Evolutionary conservation across 2,797 vertebrate genomes (phyloP).

Genomic region (Alca torda): DNA sequence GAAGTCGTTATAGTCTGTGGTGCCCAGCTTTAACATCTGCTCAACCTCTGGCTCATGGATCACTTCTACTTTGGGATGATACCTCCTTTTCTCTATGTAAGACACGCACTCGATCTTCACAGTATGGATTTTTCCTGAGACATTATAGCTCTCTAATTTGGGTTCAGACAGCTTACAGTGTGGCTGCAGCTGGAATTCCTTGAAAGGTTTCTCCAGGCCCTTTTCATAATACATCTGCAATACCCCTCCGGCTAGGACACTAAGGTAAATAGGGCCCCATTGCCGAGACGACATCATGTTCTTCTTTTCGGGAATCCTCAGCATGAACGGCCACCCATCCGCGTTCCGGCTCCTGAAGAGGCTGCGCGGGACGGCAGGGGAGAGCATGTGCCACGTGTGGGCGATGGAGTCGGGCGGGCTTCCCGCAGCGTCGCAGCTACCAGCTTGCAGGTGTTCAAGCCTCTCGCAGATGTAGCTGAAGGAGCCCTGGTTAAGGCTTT

Average conservation of each 20-base stretch:
- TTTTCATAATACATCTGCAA: constrained; percentile 96
- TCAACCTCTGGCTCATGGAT: constrained; percentile 87
- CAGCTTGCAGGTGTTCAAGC: constrained; percentile 83
- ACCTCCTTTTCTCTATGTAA: constrained; percentile 89
- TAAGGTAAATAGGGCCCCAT: constrained; percentile 97
- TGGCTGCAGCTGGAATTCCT: constrained; percentile 91
- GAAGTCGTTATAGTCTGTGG: constrained; percentile 85
- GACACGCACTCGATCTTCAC: constrained; percentile 92
- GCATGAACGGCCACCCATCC: constrained; percentile 93
- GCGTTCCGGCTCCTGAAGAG: constrained; percentile 85
- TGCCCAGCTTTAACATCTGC: constrained; percentile 95
- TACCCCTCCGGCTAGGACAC: constrained; percentile 85
- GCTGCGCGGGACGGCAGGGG: constrained; percentile 77
- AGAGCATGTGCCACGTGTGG: background rate
- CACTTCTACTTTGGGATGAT: constrained; percentile 89
- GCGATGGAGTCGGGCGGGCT: background rate
- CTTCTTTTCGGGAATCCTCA: constrained; percentile 98
- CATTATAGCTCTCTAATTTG: constrained; percentile 89
- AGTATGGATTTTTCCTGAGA: constrained; percentile 91
- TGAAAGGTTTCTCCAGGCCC: constrained; percentile 95
- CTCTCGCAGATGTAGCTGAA: constrained; percentile 90
- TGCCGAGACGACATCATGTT: constrained; percentile 98
- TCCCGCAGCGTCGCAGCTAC: constrained; percentile 49
- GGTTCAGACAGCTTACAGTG: constrained; percentile 89
- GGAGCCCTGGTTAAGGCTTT: constrained; percentile 87